Base-by-base conservation (phyloP, 2,113 vertebrate species). In the Euleptes europaea region DNA sequence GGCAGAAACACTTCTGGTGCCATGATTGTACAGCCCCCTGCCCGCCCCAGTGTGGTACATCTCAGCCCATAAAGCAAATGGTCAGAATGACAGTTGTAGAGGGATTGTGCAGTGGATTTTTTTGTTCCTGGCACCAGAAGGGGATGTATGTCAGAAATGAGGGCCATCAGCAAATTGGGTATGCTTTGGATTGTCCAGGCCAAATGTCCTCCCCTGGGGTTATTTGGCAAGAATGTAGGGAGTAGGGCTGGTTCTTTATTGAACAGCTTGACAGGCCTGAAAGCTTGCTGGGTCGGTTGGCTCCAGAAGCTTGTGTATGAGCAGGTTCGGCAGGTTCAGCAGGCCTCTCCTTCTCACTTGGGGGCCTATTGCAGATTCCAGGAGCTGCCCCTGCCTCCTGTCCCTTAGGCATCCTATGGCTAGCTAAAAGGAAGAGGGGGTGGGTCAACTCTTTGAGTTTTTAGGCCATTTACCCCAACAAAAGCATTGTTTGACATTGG, bases 221-320 rank as follows among this genome's bases (percentile, higher is more conserved):
- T 33, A 7, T 49, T 47, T 47, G 7, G 14, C 60, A 31, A 21
- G 57, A 57, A 11, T 63, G 23, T 38, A 19, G 47, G 51, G 57
- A 31, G 9, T 6, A 23, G 60, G 28, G 33, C 9, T 23, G 14
- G 28, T 5, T 73, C 40, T 44, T 73, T 44, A 10, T 28, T 21
- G 71, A 73, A 26, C 33, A 42, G 1, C 17, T 11, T 11, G 44
- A 10, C 40, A 65, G 14, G 40, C 44, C 57, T 38, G n/a, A 66
- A 23, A 71, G 35, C n/a, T 12, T 66, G 70, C 40, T 74, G 40
- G 57, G 42, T n/a, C 47, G 66, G 19, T 49, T 80, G 23, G 33
- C 28, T 0, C 0, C 65, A 4, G 1, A 40, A 47, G 10, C 3
- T 15, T 79, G 60, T 40, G n/a, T 42, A 21, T 40, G 31, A 19